Evolutionary conservation across 2,888 invertebrate genomes (phyloP).

Genomic region (Acanthopleura granulata): DNA sequence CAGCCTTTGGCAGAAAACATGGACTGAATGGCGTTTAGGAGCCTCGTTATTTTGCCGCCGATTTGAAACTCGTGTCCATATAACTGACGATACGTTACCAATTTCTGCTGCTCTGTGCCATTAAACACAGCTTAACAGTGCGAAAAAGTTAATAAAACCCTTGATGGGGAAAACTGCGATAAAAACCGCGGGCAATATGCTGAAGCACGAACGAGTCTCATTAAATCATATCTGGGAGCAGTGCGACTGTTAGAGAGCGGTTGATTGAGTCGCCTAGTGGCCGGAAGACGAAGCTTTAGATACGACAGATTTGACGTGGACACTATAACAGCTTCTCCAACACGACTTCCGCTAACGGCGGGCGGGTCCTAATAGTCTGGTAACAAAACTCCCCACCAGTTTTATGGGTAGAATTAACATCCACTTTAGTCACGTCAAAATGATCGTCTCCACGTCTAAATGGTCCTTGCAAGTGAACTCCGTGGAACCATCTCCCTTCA

Average conservation of each 20-base stretch:
- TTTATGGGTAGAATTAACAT: conserved; percentile 8
- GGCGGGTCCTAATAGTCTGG: not conserved
- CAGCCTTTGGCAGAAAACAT: conserved; percentile 18
- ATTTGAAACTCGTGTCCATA: conserved; percentile 6
- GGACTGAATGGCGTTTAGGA: not conserved
- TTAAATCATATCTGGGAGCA: conserved; percentile 17
- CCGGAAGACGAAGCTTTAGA: conserved; percentile 15
- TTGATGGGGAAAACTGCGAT: conserved; percentile 7
- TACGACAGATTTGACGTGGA: conserved; percentile 4
- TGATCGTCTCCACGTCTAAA: not conserved
- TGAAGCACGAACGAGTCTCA: conserved; percentile 11
- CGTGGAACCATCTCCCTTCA: too few species aligned
- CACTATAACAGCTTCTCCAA: conserved; percentile 11
- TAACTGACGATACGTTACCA: conserved; percentile 13
- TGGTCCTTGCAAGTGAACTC: not conserved
- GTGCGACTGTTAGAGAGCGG: conserved; percentile 8
- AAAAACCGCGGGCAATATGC: conserved; percentile 17
- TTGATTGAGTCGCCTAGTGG: conserved; percentile 15
- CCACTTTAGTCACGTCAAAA: conserved; percentile 10
- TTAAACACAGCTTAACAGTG: conserved; percentile 18
- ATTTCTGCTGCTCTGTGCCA: conserved; percentile 18
- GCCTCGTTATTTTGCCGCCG: not conserved
- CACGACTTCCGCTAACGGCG: conserved; percentile 4
- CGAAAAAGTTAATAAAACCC: conserved; percentile 20
- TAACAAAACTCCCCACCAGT: conserved; percentile 4